phyloP scores from a whole-genome alignment of 2,797 vertebrate species.

The Mallotus villosus region DNA sequence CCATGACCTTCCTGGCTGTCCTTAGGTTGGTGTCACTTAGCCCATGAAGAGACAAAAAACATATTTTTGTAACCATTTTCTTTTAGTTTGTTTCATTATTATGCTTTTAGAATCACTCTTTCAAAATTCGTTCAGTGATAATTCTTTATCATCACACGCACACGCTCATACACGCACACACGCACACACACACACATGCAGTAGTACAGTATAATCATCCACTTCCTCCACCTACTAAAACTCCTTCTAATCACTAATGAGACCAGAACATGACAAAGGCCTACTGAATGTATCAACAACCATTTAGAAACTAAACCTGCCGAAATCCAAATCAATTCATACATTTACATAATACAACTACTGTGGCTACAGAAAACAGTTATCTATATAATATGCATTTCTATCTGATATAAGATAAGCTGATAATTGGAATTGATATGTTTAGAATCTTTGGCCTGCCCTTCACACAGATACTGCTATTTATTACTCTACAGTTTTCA shows the following conservation, averaged over 20 bases:
- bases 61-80: slow-evolving; percentile 42
- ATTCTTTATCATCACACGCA: slow-evolving; percentile 37
- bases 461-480: slow-evolving; percentile 21
- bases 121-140: slow-evolving; percentile 32
- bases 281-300: slow-evolving; percentile 27
- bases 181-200: slow-evolving; percentile 25
- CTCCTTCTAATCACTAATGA: slow-evolving; percentile 33
- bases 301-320: slow-evolving; percentile 50
- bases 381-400: slow-evolving; percentile 55
- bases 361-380: slow-evolving; percentile 46
- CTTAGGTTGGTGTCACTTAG: background rate
- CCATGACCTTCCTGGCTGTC: background rate
- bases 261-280: slow-evolving; percentile 23
- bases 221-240: slow-evolving; percentile 61
- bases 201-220: slow-evolving; percentile 28
- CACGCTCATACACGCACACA: slow-evolving; percentile 31
- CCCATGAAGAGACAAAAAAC: slow-evolving; percentile 44
- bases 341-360: slow-evolving; percentile 51
- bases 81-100: slow-evolving; percentile 71
- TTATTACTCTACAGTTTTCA: slow-evolving; percentile 36
- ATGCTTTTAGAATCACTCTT: slow-evolving; percentile 65
- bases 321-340: slow-evolving; percentile 36
- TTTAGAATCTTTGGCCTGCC: slow-evolving; percentile 63
- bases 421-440: slow-evolving; percentile 56
- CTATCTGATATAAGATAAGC: slow-evolving; percentile 62